Base-by-base conservation (phyloP, 1,140 invertebrate genomes). In the Ruditapes philippinarum region DNA sequence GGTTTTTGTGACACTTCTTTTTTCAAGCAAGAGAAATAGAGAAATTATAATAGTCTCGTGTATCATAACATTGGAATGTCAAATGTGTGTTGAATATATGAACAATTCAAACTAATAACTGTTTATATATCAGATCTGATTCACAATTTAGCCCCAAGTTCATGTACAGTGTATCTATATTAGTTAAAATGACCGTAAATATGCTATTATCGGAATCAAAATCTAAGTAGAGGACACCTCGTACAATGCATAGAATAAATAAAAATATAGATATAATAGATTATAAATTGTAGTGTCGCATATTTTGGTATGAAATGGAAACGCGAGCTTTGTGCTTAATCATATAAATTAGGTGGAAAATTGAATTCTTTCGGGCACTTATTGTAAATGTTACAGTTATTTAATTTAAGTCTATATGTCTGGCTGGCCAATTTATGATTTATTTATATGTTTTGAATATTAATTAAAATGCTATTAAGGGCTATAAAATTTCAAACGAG, bases 141-240 rank as follows among this genome's bases (percentile, higher is more conserved):
- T 62, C 57, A 62, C 28, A 4, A 9, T 62, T 28, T 28, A 25
- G 57, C 57, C 57, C 28, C 57, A 62, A 62, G 57, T 62, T 28
- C 25, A 28, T 62, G 28, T 11, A n/a, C n/a, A n/a, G n/a, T n/a
- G n/a, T n/a, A n/a, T n/a, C 0, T 7, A n/a, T 28, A 62, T 62
- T 28, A 28, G 57, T 62, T 62, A 62, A 62, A n/a, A 28, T 62
- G n/a, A 62, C 57, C 57, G 57, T 62, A 62, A 62, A 62, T 62
- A 28, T 62, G n/a, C 57, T 14, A 62, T 62, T 62, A 62, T 62
- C 57, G 28, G n/a, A 62, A 62, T n/a, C 5, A 7, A 62, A 62
- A 62, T 62, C 57, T 62, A 62, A 28, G 57, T 14, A 5, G 25
- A 62, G 25, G 57, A 62, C 57, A 62, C 57, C 25, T 62, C 11